A percentile compares a stretch with the other conserved stretches of the same genome.
Conservation (phyloP, 2,113 vertebrate genomes). For the Phrynocephalus versicolor region DNA sequence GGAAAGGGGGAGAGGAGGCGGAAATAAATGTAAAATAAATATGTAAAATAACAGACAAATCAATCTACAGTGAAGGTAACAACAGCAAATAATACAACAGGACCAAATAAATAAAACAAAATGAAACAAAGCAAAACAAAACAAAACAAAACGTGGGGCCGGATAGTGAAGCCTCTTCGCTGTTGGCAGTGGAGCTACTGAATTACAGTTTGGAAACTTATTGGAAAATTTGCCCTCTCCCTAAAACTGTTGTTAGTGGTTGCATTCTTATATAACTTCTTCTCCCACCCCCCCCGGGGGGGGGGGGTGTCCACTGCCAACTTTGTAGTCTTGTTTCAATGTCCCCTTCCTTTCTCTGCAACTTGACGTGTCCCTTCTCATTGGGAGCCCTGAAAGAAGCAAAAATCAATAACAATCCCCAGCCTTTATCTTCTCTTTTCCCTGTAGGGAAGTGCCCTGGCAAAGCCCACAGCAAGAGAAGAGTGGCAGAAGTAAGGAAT, state of each 20-base stretch:
- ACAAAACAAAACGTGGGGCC: neutral
- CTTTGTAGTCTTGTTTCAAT: neutral
- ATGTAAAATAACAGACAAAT: too few relatives aligned
- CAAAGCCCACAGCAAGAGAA: neutral
- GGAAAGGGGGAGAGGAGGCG: too few relatives aligned
- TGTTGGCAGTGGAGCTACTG: too few relatives aligned
- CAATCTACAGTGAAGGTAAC: too few relatives aligned
- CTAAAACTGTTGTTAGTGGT: neutral
- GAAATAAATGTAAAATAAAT: too few relatives aligned
- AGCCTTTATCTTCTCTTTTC: neutral
- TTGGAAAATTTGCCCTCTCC: neutral
- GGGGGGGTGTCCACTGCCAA: neutral
- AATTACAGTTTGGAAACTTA: neutral
- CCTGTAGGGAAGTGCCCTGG: neutral
- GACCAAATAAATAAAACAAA: too few relatives aligned
- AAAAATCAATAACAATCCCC: neutral
- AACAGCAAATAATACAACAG: too few relatives aligned
- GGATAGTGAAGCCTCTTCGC: neutral
- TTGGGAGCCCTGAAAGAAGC: neutral
- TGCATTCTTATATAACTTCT: neutral
- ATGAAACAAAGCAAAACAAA: too few relatives aligned
- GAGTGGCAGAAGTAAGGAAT: neutral
- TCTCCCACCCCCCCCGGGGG: too few relatives aligned
- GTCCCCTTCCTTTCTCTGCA: neutral
- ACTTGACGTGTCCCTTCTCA: neutral